Evolutionary conservation across 2,888 invertebrate genomes (phyloP).

Genomic region (Urechis unicinctus): DNA sequence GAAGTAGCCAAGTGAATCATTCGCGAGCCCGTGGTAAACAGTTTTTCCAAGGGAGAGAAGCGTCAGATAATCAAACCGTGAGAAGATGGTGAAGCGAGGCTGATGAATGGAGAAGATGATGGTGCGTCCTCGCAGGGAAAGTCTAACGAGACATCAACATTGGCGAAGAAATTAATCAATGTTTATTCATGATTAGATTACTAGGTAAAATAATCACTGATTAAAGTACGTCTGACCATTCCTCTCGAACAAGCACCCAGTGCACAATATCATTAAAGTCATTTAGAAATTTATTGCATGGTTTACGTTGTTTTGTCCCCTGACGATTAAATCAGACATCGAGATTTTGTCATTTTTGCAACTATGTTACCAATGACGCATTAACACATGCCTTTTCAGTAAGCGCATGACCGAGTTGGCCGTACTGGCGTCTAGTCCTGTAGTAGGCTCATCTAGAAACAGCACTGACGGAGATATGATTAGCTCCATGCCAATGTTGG

Average conservation of each 20-base stretch:
- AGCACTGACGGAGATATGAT: slow-evolving; percentile 45
- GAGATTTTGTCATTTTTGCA: too few species aligned
- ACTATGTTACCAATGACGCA: too few species aligned
- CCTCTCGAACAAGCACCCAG: too few species aligned
- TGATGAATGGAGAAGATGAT: neutral
- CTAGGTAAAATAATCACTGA: too few species aligned
- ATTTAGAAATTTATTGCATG: too few species aligned
- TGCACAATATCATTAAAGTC: too few species aligned
- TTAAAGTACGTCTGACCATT: too few species aligned
- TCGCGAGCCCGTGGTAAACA: neutral
- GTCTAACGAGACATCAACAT: too few species aligned
- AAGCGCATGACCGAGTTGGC: slow-evolving; percentile 44
- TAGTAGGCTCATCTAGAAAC: slow-evolving; percentile 49
- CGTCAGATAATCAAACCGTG: neutral
- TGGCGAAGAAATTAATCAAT: too few species aligned
- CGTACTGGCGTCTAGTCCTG: slow-evolving; percentile 48
- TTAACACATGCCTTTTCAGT: slow-evolving; percentile 38
- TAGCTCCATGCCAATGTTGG: slow-evolving; percentile 49
- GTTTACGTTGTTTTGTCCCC: too few species aligned
- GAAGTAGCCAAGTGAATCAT: neutral
- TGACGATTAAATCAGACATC: too few species aligned
- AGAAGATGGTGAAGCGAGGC: neutral
- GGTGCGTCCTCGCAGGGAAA: neutral
- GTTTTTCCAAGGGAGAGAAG: neutral
- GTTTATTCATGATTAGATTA: too few species aligned